Evolutionary conservation across 2,797 vertebrate species (phyloP).

Genomic region (Hylomyscus alleni): DNA sequence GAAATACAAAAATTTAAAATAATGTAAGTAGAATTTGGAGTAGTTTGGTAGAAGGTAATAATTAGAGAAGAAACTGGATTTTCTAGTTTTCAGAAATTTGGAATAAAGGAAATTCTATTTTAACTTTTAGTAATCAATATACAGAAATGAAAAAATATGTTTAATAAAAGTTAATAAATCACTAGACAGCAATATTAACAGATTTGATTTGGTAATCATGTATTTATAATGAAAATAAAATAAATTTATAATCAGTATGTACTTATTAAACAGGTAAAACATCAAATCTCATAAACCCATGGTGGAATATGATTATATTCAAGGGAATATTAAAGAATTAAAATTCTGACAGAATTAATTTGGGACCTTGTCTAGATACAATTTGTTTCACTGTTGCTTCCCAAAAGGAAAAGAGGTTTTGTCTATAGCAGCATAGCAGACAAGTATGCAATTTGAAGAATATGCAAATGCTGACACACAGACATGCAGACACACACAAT

Average conservation of each 20-base stretch:
- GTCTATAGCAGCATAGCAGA: not conserved
- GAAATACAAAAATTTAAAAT: not conserved
- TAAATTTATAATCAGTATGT: not conserved
- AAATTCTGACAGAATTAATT: not conserved
- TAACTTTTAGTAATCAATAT: not conserved
- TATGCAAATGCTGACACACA: not conserved
- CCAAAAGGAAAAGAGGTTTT: not conserved
- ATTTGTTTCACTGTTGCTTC: not conserved
- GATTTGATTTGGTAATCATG: not conserved
- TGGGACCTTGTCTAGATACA: not conserved
- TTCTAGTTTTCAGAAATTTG: not conserved
- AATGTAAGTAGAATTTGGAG: not conserved
- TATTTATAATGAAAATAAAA: constrained; percentile 36
- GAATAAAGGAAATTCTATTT: not conserved
- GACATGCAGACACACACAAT: not conserved
- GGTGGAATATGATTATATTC: not conserved
- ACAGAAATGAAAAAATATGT: not conserved
- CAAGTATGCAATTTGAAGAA: not conserved
- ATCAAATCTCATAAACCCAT: not conserved
- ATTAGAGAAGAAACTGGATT: not conserved
- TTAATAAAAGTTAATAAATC: not conserved
- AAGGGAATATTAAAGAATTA: not conserved
- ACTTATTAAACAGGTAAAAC: not conserved
- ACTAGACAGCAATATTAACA: not conserved
- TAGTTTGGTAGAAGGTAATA: not conserved